Percentiles rank a stretch among this genome's conserved stretches.
These are phyloP conservation scores for Pandemis heparana DNA, from an alignment of 2,888 invertebrate species.

Conservation along the genomic window DNA sequence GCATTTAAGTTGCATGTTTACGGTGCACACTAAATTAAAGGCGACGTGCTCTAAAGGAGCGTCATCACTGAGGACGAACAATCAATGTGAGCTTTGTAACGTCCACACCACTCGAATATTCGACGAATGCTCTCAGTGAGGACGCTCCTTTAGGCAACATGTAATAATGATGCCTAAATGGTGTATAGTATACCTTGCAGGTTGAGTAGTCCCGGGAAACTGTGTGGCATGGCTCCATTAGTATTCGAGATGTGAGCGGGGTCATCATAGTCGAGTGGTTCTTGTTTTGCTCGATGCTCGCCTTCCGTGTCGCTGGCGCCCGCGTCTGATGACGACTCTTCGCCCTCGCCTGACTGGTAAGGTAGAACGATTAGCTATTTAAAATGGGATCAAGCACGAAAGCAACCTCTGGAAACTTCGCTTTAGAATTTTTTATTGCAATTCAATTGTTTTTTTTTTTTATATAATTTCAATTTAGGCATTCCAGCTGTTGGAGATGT, in stretches of 20 bases:
- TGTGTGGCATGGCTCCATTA: constrained; percentile 88
- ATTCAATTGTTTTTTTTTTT: not conserved
- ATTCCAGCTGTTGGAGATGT: not conserved
- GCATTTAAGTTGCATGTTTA: no score
- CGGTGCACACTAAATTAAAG: no score
- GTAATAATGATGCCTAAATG: no score
- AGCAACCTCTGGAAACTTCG: not conserved
- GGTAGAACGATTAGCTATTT: not conserved
- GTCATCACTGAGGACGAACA: no score
- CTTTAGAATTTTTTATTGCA: no score
- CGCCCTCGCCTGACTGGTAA: constrained; percentile 86
- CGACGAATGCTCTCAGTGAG: no score
- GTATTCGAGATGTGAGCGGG: constrained; percentile 88
- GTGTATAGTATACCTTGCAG: constrained; percentile 88
- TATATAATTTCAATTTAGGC: not conserved
- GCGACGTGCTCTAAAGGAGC: no score
- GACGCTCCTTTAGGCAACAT: no score
- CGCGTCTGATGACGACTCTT: constrained; percentile 94
- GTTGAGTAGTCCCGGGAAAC: constrained; percentile 93
- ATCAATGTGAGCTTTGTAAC: no score
- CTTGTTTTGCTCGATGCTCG: constrained; percentile 89
- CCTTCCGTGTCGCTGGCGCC: constrained; percentile 90
- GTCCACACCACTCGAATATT: no score
- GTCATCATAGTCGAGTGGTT: constrained; percentile 90
- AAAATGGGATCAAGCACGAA: not conserved